Evolutionary conservation across 2,797 vertebrate genomes (phyloP).

Genomic region (Cygnus olor): DNA sequence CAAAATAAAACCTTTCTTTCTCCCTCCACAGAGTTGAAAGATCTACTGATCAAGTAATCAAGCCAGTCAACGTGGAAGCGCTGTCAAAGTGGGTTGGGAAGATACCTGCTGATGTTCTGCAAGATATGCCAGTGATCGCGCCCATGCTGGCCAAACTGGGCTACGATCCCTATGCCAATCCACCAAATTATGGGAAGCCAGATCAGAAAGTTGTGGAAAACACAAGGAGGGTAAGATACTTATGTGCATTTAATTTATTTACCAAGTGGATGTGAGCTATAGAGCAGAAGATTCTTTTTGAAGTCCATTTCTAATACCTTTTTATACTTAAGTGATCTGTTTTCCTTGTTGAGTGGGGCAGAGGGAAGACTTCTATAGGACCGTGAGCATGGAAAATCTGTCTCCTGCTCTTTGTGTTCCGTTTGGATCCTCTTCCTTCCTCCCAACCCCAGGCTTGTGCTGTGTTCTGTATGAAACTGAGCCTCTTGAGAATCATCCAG

Average conservation of each 20-base stretch:
- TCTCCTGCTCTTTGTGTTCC: not conserved
- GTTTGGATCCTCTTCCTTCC: not conserved
- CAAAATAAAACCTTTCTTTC: not conserved
- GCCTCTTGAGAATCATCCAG: not conserved
- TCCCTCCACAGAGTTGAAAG: conserved; percentile 88
- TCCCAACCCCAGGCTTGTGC: not conserved
- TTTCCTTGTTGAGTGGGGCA: not conserved
- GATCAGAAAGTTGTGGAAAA: conserved; percentile 96
- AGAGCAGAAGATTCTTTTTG: not conserved
- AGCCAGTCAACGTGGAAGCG: conserved; percentile 95
- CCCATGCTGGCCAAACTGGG: conserved; percentile 96
- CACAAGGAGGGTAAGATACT: conserved; percentile 91
- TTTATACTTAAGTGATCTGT: not conserved
- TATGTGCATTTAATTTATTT: not conserved
- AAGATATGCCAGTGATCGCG: conserved; percentile 93
- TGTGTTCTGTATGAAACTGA: not conserved
- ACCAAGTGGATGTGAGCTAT: rapidly evolving
- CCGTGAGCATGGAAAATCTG: not conserved
- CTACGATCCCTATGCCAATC: conserved; percentile 95
- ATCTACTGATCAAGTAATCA: conserved; percentile 98
- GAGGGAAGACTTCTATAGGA: not conserved
- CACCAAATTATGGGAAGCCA: conserved; percentile 93
- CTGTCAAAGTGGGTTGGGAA: conserved; percentile 98
- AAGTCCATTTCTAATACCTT: not conserved
- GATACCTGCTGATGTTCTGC: conserved; percentile 92